Conservation (phyloP, 2,797 vertebrate genomes). For the Okamejei kenojei region DNA sequence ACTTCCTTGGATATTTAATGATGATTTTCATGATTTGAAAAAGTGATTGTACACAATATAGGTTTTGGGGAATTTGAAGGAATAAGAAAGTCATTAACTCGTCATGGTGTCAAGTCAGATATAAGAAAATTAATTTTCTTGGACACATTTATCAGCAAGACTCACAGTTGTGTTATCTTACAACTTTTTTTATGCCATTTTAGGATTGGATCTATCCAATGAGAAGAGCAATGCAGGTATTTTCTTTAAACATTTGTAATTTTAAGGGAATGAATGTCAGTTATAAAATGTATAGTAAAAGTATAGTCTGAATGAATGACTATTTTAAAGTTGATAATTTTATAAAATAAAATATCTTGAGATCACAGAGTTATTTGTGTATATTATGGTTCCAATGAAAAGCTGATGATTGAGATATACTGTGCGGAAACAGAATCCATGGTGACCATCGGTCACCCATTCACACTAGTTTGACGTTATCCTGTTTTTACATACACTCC, state of each 20-base stretch:
- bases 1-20: background rate
- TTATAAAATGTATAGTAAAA: background rate
- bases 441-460: too few species aligned
- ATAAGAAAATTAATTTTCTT: background rate
- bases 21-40: background rate
- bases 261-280: background rate
- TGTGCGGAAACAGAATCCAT: too few species aligned
- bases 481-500: too few species aligned
- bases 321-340: background rate
- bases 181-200: constrained; percentile 41
- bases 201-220: constrained; percentile 98
- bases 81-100: background rate
- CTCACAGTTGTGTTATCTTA: background rate
- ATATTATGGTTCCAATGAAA: background rate
- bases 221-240: constrained; percentile 98
- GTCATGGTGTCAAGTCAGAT: background rate
- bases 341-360: background rate
- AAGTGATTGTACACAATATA: too few species aligned
- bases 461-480: too few species aligned
- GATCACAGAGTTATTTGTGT: background rate
- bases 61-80: background rate
- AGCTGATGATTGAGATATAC: too few species aligned
- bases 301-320: background rate
- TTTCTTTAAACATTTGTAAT: background rate
- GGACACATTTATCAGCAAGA: background rate